phyloP scores from a whole-genome alignment of 1,140 invertebrate species.

The Apis florea region DNA sequence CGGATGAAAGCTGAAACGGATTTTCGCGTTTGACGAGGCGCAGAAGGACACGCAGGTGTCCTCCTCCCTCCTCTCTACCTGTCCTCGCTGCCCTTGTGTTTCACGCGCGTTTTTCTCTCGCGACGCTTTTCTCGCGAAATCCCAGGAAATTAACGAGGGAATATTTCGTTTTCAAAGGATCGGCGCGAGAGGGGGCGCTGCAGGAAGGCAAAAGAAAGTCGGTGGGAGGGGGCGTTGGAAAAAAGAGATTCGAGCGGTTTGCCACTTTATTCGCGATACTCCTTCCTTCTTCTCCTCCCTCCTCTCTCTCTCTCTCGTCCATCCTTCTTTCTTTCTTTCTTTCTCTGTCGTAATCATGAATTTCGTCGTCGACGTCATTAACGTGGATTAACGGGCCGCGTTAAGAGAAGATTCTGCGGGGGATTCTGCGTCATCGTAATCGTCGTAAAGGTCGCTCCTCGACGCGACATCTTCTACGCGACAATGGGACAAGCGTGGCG shows the following conservation, averaged over 20 bases:
- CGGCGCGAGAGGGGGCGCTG: constrained; percentile 12
- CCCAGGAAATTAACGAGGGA: constrained; percentile 53
- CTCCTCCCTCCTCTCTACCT: no score
- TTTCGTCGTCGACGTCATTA: constrained; percentile 53
- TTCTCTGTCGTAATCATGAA: constrained; percentile 34
- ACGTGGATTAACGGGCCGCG: constrained; percentile 45
- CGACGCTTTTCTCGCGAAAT: constrained; percentile 45
- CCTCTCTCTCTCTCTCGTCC: no score
- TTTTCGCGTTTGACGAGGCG: constrained; percentile 36
- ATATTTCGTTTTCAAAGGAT: constrained; percentile 63
- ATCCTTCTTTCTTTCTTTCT: not conserved
- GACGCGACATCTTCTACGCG: not conserved
- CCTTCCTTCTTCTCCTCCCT: not conserved
- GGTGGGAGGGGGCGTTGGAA: not conserved
- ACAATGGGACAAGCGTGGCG: not conserved
- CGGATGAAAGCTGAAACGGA: constrained; percentile 28
- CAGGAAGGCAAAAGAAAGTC: constrained; percentile 12
- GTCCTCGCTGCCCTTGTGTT: constrained; percentile 25
- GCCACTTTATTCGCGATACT: constrained; percentile 36
- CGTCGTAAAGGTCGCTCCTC: constrained; percentile 9
- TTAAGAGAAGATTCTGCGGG: constrained; percentile 15
- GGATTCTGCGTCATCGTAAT: constrained; percentile 17
- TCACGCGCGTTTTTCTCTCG: constrained; percentile 46
- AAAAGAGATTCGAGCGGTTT: constrained; percentile 20
- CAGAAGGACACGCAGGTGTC: constrained; percentile 9